Conservation (phyloP, 2,113 vertebrate genomes). For the Rhinoderma darwinii region DNA sequence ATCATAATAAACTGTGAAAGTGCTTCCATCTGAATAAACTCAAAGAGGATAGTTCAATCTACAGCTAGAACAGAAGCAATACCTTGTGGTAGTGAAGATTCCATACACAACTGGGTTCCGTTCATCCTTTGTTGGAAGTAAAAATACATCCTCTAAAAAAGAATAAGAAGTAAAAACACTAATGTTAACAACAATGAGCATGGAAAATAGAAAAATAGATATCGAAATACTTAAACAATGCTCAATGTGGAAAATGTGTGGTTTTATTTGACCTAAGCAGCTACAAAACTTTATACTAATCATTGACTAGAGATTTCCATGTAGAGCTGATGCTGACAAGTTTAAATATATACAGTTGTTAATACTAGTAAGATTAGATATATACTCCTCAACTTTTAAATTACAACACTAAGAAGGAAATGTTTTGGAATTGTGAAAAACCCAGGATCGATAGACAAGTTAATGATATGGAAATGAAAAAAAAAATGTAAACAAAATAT, state of each 20-base stretch:
- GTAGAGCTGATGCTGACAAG: too few relatives aligned
- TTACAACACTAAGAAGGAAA: too few relatives aligned
- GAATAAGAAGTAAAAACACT: constrained; percentile 50
- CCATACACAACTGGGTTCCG: constrained; percentile 91
- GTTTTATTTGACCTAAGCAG: too few relatives aligned
- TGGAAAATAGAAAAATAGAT: not conserved
- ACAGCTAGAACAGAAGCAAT: constrained; percentile 45
- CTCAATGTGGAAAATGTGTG: not conserved
- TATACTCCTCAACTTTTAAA: too few relatives aligned
- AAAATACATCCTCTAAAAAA: constrained; percentile 90
- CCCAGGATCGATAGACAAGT: too few relatives aligned
- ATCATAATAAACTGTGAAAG: constrained; percentile 34
- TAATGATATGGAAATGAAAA: too few relatives aligned
- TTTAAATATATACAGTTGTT: too few relatives aligned
- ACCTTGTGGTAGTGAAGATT: constrained; percentile 97
- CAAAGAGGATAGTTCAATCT: not conserved
- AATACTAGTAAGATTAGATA: too few relatives aligned
- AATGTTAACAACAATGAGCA: not conserved
- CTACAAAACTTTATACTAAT: too few relatives aligned
- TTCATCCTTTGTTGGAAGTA: constrained; percentile 91
- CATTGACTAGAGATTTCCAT: too few relatives aligned
- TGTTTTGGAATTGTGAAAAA: too few relatives aligned
- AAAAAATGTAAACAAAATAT: too few relatives aligned
- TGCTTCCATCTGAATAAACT: constrained; percentile 30
- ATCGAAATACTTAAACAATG: not conserved